These are phyloP conservation scores for Synergus japonicus DNA, from an alignment of 2,888 invertebrate species.

Conservation along the genomic window DNA sequence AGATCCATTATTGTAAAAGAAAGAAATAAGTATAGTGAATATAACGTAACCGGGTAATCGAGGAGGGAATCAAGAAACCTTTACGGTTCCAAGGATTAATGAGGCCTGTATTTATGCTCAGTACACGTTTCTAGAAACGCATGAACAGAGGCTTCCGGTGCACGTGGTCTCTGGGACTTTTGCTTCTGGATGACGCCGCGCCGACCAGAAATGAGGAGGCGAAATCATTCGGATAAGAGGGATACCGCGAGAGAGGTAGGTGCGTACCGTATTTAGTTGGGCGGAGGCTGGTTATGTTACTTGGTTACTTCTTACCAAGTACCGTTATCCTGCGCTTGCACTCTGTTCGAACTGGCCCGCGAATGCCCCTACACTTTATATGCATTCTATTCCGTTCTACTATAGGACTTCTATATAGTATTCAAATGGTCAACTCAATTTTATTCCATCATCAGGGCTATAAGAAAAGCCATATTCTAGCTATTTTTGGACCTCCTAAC, in stretches of 20 bases:
- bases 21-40: neutral
- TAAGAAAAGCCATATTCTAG: too few relatives aligned
- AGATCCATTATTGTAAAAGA: neutral
- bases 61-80: conserved; percentile 2
- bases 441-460: neutral
- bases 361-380: conserved; percentile 9
- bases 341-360: conserved; percentile 10
- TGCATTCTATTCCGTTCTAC: conserved; percentile 5
- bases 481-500: too few relatives aligned
- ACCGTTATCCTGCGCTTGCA: conserved; percentile 55
- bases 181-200: conserved; percentile 7
- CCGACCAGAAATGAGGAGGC: conserved; percentile 1
- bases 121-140: conserved; percentile 12
- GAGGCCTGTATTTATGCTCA: conserved; percentile 3
- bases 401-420: neutral
- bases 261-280: conserved; percentile 23
- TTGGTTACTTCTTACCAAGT: conserved; percentile 50
- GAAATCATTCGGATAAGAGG: neutral
- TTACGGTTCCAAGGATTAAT: conserved; percentile 11
- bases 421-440: neutral
- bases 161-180: conserved; percentile 10
- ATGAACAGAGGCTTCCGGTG: conserved; percentile 10
- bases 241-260: conserved; percentile 1
- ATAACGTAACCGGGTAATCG: conserved; percentile 1
- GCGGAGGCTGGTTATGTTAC: conserved; percentile 33